These are phyloP conservation scores for Danio choprae DNA, from an alignment of 2,797 vertebrate genomes.

Conservation along the genomic window DNA sequence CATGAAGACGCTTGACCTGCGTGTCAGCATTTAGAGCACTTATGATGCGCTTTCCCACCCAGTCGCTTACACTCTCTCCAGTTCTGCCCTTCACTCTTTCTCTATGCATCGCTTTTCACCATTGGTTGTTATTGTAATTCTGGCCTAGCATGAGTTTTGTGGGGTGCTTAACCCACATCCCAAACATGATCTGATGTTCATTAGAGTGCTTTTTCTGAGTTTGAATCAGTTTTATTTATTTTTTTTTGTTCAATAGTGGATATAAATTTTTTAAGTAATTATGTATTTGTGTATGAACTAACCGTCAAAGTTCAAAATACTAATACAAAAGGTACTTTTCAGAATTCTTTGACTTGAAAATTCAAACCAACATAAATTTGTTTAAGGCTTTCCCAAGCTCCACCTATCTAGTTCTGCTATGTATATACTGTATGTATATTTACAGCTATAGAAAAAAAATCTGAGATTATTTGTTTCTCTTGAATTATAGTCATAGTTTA, in stretches of 20 bases:
- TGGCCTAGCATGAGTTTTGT: neutral
- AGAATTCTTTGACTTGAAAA: too few species aligned
- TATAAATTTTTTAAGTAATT: too few species aligned
- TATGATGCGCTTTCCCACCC: constrained; percentile 15
- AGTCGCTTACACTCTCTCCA: neutral
- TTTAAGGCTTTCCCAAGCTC: too few species aligned
- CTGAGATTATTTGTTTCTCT: too few species aligned
- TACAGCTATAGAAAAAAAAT: too few species aligned
- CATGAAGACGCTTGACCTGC: constrained; percentile 11
- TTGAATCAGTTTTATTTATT: neutral
- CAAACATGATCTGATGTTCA: neutral
- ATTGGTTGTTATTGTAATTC: constrained; percentile 4
- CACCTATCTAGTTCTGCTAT: too few species aligned
- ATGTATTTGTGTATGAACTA: too few species aligned
- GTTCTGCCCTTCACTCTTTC: constrained; percentile 2
- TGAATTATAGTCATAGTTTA: too few species aligned
- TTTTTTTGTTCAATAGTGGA: neutral
- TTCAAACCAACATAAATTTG: too few species aligned
- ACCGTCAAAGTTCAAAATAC: too few species aligned
- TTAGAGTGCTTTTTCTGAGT: neutral
- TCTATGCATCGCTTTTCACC: constrained; percentile 12
- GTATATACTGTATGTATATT: too few species aligned
- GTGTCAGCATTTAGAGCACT: constrained; percentile 39
- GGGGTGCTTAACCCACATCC: neutral
- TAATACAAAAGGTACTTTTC: too few species aligned